Conservation (phyloP, 2,113 vertebrate species). For the Trochalopteron elliotii region DNA sequence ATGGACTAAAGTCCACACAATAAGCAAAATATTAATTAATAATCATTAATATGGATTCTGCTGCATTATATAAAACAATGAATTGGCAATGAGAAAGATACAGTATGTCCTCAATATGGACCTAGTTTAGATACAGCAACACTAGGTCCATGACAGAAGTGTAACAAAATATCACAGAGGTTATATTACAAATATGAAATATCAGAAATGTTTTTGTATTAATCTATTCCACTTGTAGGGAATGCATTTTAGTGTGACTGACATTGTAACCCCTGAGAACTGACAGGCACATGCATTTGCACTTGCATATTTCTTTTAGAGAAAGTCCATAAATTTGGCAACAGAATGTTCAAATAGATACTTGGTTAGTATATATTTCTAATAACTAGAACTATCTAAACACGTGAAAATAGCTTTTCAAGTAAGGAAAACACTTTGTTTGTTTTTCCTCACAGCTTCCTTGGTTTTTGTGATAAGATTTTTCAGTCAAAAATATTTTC, state of each 20-base stretch:
- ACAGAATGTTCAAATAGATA: background rate
- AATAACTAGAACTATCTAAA: background rate
- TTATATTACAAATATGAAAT: background rate
- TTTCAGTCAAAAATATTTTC: background rate
- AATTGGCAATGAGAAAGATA: background rate
- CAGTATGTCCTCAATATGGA: background rate
- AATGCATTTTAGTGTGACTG: background rate
- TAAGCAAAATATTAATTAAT: background rate
- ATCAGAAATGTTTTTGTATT: background rate
- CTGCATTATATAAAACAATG: background rate
- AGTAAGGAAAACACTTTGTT: background rate
- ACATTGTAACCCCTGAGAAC: background rate
- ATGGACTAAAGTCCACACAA: background rate
- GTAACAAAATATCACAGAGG: background rate
- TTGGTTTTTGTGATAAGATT: background rate
- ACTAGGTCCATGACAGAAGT: background rate
- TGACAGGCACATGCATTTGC: background rate
- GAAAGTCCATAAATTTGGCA: background rate
- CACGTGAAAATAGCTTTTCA: background rate
- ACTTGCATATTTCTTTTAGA: background rate
- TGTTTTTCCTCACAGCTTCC: background rate
- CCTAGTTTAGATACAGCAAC: background rate
- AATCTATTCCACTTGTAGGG: background rate
- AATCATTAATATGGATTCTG: background rate
- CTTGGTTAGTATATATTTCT: background rate